Evolutionary conservation across 2,113 vertebrate genomes (phyloP).

Genomic region (Ranitomeya variabilis): DNA sequence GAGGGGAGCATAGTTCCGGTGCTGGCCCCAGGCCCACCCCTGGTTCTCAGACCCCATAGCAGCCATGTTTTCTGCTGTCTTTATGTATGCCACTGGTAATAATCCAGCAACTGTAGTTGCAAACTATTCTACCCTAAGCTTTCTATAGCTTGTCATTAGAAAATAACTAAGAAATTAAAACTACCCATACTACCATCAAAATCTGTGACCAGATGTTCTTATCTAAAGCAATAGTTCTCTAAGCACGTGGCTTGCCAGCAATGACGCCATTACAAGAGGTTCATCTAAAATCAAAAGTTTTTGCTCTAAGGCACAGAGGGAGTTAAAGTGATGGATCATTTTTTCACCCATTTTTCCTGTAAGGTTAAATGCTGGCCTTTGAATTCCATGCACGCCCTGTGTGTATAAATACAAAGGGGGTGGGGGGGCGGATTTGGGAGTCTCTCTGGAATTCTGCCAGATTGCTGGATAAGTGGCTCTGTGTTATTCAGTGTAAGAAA

Average conservation of each 20-base stretch:
- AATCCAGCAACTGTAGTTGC: too few species aligned
- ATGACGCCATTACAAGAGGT: neutral
- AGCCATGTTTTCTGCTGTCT: too few species aligned
- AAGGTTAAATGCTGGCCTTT: constrained; percentile 53
- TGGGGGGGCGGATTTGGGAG: constrained; percentile 1
- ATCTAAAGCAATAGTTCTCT: neutral
- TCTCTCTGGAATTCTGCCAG: constrained; percentile 48
- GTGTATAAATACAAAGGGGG: constrained; percentile 36
- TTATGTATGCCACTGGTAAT: too few species aligned
- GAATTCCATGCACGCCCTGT: constrained; percentile 56
- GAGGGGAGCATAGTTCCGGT: too few species aligned
- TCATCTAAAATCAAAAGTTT: neutral
- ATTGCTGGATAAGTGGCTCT: constrained; percentile 51
- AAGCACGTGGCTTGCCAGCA: neutral
- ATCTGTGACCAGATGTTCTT: neutral
- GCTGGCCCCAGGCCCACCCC: too few species aligned
- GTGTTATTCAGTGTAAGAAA: constrained; percentile 35
- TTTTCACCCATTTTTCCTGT: constrained; percentile 50
- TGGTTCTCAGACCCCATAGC: too few species aligned
- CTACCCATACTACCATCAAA: too few species aligned
- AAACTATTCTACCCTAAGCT: neutral
- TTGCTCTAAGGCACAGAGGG: neutral
- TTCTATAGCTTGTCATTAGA: neutral
- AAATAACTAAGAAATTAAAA: neutral
- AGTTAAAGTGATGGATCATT: constrained; percentile 40